These are phyloP conservation scores for Drosophila acutilabella DNA, from an alignment of 2,888 invertebrate genomes.

Conservation along the genomic window DNA sequence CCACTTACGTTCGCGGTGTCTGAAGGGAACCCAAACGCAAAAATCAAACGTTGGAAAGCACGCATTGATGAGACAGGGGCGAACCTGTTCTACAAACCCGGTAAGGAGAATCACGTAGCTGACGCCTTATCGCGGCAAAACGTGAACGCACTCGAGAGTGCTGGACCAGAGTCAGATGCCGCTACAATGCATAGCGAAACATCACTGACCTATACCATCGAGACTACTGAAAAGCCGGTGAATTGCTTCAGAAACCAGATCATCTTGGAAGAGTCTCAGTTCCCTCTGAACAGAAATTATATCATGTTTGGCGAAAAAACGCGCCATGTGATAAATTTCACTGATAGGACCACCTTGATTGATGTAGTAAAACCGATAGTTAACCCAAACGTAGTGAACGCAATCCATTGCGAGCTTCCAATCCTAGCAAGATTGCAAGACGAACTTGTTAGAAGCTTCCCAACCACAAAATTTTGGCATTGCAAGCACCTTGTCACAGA, in stretches of 20 bases:
- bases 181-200: not conserved
- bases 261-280: not conserved
- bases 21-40: not conserved
- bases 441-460: not conserved
- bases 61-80: not conserved
- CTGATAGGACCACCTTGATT: not conserved
- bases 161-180: not conserved
- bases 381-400: not conserved
- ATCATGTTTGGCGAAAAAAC: not conserved
- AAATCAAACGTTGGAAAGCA: not conserved
- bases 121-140: not conserved
- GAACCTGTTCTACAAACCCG: not conserved
- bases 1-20: not conserved
- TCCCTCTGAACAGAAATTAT: not conserved
- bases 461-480: constrained; percentile 3
- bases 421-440: not conserved
- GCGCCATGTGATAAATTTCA: not conserved
- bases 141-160: not conserved
- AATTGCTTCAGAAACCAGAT: constrained; percentile 5
- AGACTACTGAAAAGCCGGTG: not conserved
- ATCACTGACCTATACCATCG: not conserved
- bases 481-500: constrained; percentile 4
- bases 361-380: not conserved
- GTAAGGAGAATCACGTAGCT: not conserved
- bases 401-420: not conserved